Evolutionary conservation across 2,888 invertebrate genomes (phyloP).

Genomic region (Drosophila anomelani): DNA sequence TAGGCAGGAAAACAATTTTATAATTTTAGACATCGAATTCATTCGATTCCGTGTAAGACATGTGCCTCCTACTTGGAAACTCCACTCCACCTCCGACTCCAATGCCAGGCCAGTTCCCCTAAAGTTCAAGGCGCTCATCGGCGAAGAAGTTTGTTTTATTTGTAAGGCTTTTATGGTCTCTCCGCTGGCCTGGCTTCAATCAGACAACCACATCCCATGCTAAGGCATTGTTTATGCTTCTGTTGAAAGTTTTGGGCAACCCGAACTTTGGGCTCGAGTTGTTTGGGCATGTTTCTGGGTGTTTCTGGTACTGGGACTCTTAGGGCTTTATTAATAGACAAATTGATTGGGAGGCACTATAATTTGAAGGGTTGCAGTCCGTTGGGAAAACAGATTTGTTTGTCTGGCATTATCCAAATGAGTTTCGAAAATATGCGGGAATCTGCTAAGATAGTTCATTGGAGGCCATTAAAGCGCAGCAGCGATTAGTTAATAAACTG

Average conservation of each 20-base stretch:
- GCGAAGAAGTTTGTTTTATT: constrained; percentile 65
- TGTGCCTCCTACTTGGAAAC: constrained; percentile 30
- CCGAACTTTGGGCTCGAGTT: constrained; percentile 35
- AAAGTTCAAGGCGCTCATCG: constrained; percentile 76
- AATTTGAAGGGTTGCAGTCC: constrained; percentile 37
- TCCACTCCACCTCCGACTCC: constrained; percentile 9
- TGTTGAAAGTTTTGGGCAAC: constrained; percentile 67
- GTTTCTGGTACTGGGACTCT: constrained; percentile 22
- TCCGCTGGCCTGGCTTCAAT: constrained; percentile 38
- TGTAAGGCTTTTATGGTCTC: constrained; percentile 57
- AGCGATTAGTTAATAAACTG: constrained; percentile 11
- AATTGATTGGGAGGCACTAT: constrained; percentile 50
- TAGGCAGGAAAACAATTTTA: constrained; percentile 46
- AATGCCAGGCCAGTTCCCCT: constrained; percentile 22
- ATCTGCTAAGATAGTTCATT: background rate
- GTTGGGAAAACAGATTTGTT: constrained; percentile 26
- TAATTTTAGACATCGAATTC: constrained; percentile 66
- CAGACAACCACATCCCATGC: constrained; percentile 38
- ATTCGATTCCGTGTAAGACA: constrained; percentile 49
- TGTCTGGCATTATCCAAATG: constrained; percentile 20
- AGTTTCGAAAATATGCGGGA: constrained; percentile 6
- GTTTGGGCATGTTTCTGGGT: constrained; percentile 39
- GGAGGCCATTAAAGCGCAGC: constrained; percentile 4
- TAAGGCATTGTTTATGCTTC: constrained; percentile 69
- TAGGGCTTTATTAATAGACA: constrained; percentile 64